These are phyloP conservation scores for Scaptomyza montana DNA, from an alignment of 1,140 invertebrate genomes.

Conservation along the genomic window DNA sequence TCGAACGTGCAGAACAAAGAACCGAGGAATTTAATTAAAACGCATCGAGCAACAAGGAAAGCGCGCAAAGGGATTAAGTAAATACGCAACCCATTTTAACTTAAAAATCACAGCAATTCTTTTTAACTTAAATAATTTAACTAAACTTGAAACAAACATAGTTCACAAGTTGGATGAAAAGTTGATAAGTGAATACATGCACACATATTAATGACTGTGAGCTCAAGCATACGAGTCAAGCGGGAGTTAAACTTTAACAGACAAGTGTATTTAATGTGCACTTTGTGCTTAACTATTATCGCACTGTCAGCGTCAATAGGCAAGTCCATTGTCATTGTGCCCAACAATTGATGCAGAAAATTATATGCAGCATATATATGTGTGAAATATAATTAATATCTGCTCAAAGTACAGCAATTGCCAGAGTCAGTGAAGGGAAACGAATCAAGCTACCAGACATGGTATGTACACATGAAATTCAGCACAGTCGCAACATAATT, in stretches of 20 bases:
- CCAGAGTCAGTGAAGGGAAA: too few relatives aligned
- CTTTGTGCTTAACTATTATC: conserved; percentile 39
- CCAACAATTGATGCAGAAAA: conserved; percentile 58
- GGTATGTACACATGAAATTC: conserved; percentile 3
- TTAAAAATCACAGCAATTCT: not conserved
- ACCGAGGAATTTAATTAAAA: conserved; percentile 1
- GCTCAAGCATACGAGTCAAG: not conserved
- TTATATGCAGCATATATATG: conserved; percentile 34
- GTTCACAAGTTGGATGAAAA: not conserved
- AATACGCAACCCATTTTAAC: not conserved
- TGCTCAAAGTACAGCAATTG: conserved; percentile 8
- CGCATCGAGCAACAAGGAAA: not conserved
- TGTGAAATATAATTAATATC: conserved; percentile 60
- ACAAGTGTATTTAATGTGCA: conserved; percentile 33
- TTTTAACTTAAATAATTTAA: too few relatives aligned
- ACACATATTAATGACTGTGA: not conserved
- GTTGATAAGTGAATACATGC: not conserved
- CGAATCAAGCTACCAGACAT: conserved; percentile 21
- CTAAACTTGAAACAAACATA: not conserved
- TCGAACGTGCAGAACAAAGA: not conserved
- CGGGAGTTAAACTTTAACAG: conserved; percentile 2
- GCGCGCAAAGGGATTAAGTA: not conserved
- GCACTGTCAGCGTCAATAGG: conserved; percentile 35
- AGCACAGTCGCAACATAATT: conserved; percentile 21
- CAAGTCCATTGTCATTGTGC: conserved; percentile 10